Evolutionary conservation across 2,113 vertebrate genomes (phyloP), one percentile per base, ranked within the genome.

Genomic region (Spheniscus mendiculus): DNA sequence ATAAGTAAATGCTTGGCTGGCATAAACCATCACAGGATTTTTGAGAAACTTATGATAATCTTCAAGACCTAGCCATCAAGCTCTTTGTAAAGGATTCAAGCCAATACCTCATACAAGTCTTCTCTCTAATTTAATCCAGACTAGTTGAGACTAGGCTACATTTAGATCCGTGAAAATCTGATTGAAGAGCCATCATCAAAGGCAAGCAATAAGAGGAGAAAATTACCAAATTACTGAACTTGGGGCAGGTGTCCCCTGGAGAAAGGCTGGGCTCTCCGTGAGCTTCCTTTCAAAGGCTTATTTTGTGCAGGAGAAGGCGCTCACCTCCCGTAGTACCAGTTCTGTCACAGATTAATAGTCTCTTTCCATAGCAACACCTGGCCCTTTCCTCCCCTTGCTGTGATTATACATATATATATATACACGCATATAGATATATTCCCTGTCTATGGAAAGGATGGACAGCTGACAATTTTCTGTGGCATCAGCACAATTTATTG

Each of bases 321-420:
- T 90, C 45, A 71, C 72, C 86, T 97, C 69, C 25, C 6, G 0
- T 38, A 61, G 45, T 12, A 79, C 45, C 87, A 49, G 44, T 79
- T 87, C 86, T 93, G 83, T 40, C 88, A 78, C 69, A 84, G 59
- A 92, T 87, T 82, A 91, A 79, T 30, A n/a, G 70, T 94, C 72
- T 85, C 89, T 97, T 96, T 92, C 91, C 95, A 85, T 85, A 97
- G 89, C 91, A 97, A 96, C 91, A 93, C 30, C 91, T 87, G 96
- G 96, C 65, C 91, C 91, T 76, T 79, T 65, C 73, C 25, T 94
- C 93, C 73, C 73, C 70, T 91, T 69, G 34, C 61, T 87, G 96
- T 74, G 76, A 84, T 96, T 96, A 96, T 88, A 90, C 53, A 77
- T 91, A 83, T 81, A 89, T 71, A 90, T 70, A 86, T 85, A 83